phyloP scores from a whole-genome alignment of 1,140 invertebrate species.

The Drosophila cardini region DNA sequence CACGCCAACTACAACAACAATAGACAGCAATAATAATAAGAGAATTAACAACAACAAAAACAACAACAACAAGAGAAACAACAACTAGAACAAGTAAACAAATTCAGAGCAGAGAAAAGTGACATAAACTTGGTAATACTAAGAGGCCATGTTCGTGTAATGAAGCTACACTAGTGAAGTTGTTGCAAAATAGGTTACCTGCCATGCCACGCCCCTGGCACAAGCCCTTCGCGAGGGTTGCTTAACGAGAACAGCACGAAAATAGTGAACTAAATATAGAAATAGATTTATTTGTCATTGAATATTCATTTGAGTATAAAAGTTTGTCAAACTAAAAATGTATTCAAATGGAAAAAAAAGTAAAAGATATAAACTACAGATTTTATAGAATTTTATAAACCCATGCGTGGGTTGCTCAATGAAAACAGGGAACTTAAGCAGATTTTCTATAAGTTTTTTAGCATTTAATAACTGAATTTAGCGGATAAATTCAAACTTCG shows the following conservation, averaged over 20 bases:
- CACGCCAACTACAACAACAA: slow-evolving; percentile 42
- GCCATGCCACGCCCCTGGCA: neutral
- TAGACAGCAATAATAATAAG: slow-evolving; percentile 3
- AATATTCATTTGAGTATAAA: no score
- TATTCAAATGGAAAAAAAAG: no score
- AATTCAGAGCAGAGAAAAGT: slow-evolving; percentile 51
- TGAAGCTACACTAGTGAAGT: slow-evolving; percentile 52
- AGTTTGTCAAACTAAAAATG: no score
- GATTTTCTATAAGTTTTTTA: no score
- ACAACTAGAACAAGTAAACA: slow-evolving; percentile 14
- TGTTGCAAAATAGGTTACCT: slow-evolving; percentile 24
- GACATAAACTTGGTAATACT: slow-evolving; percentile 69
- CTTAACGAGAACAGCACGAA: neutral
- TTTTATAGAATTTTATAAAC: no score
- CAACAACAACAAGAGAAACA: slow-evolving; percentile 4
- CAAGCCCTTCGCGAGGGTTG: slow-evolving; percentile 22
- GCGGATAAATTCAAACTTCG: no score
- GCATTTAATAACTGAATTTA: no score
- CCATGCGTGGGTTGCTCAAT: no score
- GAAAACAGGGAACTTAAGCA: no score
- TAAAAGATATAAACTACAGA: no score
- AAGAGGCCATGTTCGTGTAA: slow-evolving; percentile 48
- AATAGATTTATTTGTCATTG: no score
- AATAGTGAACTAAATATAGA: neutral
- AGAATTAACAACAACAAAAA: slow-evolving; percentile 25